Evolutionary conservation across 2,888 invertebrate species (phyloP).

Genomic region (Strigamia crassipes): DNA sequence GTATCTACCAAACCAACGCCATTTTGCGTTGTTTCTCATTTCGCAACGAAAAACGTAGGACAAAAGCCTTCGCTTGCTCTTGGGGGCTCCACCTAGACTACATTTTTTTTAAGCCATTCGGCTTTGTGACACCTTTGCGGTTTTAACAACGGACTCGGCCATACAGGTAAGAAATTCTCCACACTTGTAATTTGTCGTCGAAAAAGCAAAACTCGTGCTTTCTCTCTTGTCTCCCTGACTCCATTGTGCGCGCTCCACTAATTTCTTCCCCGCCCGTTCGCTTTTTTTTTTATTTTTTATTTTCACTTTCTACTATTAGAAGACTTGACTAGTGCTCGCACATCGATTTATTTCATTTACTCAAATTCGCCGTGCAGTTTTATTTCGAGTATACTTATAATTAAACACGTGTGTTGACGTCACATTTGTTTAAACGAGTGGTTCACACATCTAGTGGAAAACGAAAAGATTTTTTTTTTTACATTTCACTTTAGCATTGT

Average conservation of each 20-base stretch:
- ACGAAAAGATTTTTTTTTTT: neutral
- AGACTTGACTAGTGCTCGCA: neutral
- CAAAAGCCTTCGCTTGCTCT: conserved; percentile 45
- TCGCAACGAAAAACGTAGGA: conserved; percentile 45
- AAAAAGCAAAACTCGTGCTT: conserved; percentile 35
- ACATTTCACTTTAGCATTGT: conserved; percentile 28
- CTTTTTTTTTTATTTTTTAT: conserved; percentile 12
- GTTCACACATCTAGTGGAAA: neutral
- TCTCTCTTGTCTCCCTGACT: conserved; percentile 31
- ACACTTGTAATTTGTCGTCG: conserved; percentile 8
- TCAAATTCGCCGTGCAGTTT: neutral
- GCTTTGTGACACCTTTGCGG: conserved; percentile 50
- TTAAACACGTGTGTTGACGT: conserved; percentile 40
- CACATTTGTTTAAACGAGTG: conserved; percentile 28
- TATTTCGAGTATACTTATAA: conserved; percentile 14
- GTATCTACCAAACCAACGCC: conserved; percentile 44
- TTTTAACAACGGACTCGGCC: conserved; percentile 48
- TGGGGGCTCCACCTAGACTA: conserved; percentile 44
- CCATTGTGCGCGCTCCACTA: conserved; percentile 33
- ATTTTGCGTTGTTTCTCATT: conserved; percentile 46
- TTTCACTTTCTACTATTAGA: neutral
- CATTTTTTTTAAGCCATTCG: conserved; percentile 48
- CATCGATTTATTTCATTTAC: neutral
- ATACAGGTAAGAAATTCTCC: conserved; percentile 46
- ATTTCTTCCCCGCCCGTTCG: neutral